phyloP scores from a whole-genome alignment of 1,140 invertebrate species.

The Calephelis nemesis region DNA sequence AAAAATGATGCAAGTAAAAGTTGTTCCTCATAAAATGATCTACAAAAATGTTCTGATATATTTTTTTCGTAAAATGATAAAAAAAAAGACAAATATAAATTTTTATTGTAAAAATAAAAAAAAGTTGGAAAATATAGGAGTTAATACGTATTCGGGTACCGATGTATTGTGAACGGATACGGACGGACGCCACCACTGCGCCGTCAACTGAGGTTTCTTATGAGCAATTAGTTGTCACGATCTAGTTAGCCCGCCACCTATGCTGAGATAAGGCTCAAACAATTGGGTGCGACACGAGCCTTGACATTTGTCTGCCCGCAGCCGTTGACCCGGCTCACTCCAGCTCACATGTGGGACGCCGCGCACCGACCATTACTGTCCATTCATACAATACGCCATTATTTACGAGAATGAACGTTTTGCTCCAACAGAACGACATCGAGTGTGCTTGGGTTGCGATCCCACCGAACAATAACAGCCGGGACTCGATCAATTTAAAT shows the following conservation, averaged over 20 bases:
- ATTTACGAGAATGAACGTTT: slow-evolving; percentile 62
- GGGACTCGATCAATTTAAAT: slow-evolving; percentile 36
- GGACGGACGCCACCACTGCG: too few relatives aligned
- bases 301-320: slow-evolving; percentile 67
- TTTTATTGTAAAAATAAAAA: too few relatives aligned
- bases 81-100: too few relatives aligned
- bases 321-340: slow-evolving; percentile 57
- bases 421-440: slow-evolving; percentile 56
- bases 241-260: slow-evolving; percentile 8
- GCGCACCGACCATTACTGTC: slow-evolving; percentile 44
- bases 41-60: too few relatives aligned
- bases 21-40: too few relatives aligned
- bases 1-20: too few relatives aligned
- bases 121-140: too few relatives aligned
- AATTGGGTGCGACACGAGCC: slow-evolving; percentile 49
- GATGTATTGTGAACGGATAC: too few relatives aligned
- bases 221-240: background rate
- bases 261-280: slow-evolving; percentile 38
- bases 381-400: slow-evolving; percentile 68
- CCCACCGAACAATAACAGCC: slow-evolving; percentile 48
- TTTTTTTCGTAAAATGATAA: too few relatives aligned
- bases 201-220: background rate
- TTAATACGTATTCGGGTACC: too few relatives aligned
- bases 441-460: slow-evolving; percentile 51
- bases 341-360: slow-evolving; percentile 48